Percentiles rank a stretch among this genome's conserved stretches.
phyloP scores from a whole-genome alignment of 2,888 invertebrate genomes.

The Drosophila anomelani region DNA sequence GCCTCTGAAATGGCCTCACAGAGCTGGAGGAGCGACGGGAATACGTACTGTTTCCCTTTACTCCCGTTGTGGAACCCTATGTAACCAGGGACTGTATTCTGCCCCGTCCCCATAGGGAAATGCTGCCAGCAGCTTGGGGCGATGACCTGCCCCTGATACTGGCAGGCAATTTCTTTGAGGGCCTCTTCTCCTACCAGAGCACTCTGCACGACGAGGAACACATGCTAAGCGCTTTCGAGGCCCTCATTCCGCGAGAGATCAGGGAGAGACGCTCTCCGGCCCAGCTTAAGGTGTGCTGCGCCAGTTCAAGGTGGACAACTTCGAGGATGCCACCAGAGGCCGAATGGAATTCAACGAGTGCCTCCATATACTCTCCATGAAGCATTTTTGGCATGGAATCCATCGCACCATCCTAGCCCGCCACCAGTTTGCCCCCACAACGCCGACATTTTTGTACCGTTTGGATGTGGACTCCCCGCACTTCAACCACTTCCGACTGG shows the following conservation, averaged over 20 bases:
- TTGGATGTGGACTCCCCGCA: slow-evolving; percentile 80
- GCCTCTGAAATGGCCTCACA: slow-evolving; percentile 51
- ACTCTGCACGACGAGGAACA: slow-evolving; percentile 45
- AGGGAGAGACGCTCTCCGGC: slow-evolving; percentile 52
- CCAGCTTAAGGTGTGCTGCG: slow-evolving; percentile 52
- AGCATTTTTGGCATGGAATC: slow-evolving; percentile 82
- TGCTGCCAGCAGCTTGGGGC: slow-evolving; percentile 78
- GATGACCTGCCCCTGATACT: slow-evolving; percentile 81
- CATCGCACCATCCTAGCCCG: slow-evolving; percentile 76
- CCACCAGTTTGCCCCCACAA: slow-evolving; percentile 69
- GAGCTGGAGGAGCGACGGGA: slow-evolving; percentile 64
- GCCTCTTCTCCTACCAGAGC: slow-evolving; percentile 74
- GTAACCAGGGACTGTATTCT: slow-evolving; percentile 73
- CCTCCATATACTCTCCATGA: slow-evolving; percentile 62
- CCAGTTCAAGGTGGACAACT: slow-evolving; percentile 56
- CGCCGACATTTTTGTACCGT: slow-evolving; percentile 80
- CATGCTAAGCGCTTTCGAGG: slow-evolving; percentile 60
- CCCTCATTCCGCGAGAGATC: slow-evolving; percentile 74
- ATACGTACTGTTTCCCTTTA: slow-evolving; percentile 73
- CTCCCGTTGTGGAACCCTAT: slow-evolving; percentile 81
- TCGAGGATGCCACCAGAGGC: slow-evolving; percentile 64
- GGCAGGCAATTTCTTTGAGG: slow-evolving; percentile 82
- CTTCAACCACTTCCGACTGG: slow-evolving; percentile 73
- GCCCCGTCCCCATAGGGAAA: slow-evolving; percentile 63
- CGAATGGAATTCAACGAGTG: slow-evolving; percentile 66